Percentiles rank a stretch among this genome's conserved stretches.
phyloP scores from a whole-genome alignment of 1,140 invertebrate genomes.

The Brachionus paranguensis region DNA sequence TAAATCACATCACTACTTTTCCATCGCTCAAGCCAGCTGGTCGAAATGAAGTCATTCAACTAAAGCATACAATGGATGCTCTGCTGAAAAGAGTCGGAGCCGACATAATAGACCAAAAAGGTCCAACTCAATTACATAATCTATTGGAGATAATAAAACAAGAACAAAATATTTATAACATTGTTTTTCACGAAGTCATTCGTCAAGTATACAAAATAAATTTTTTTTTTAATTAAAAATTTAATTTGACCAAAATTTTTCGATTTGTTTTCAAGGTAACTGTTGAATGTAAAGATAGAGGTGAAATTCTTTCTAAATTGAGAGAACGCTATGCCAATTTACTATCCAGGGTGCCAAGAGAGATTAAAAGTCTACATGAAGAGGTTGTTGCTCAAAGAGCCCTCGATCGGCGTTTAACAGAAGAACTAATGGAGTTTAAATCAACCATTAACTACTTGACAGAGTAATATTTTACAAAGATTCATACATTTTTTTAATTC shows the following conservation, averaged over 20 bases:
- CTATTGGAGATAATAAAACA: constrained; percentile 54
- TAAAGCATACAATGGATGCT: constrained; percentile 50
- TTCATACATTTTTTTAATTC: constrained; percentile 4
- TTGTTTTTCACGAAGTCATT: constrained; percentile 55
- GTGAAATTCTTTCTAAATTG: constrained; percentile 50
- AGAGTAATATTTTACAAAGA: constrained; percentile 43
- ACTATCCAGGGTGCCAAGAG: constrained; percentile 51
- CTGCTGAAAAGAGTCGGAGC: constrained; percentile 52
- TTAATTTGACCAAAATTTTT: not conserved
- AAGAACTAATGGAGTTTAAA: constrained; percentile 55
- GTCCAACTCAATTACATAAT: constrained; percentile 56
- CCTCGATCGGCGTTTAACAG: constrained; percentile 53
- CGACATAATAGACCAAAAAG: constrained; percentile 49
- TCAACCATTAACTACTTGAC: constrained; percentile 51
- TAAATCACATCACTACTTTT: constrained; percentile 53
- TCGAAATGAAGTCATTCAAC: constrained; percentile 51
- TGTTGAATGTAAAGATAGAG: constrained; percentile 54
- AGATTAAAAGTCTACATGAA: constrained; percentile 54
- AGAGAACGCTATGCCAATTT: constrained; percentile 50
- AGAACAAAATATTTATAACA: constrained; percentile 55
- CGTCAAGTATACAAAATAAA: constrained; percentile 46
- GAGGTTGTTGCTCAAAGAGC: constrained; percentile 55
- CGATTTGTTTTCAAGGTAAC: constrained; percentile 44
- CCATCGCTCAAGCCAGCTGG: constrained; percentile 55
- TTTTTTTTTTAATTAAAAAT: not conserved